phyloP scores from a whole-genome alignment of 2,113 vertebrate species.

The Rhinoptilus africanus region DNA sequence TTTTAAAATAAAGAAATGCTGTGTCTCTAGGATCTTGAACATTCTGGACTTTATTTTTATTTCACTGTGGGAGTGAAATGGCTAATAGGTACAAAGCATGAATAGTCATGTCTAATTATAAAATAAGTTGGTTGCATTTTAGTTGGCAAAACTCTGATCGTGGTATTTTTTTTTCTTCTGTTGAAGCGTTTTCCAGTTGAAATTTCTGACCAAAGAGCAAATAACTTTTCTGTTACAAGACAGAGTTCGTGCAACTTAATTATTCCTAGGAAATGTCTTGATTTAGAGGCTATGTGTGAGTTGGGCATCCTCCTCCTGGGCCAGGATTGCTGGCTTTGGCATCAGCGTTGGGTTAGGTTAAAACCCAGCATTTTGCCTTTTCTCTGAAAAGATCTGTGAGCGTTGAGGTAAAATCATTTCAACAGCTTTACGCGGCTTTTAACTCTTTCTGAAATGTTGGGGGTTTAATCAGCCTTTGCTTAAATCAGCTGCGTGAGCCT shows the following conservation, averaged over 20 bases:
- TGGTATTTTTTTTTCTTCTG: not conserved
- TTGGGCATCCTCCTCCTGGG: not conserved
- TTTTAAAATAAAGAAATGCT: slow-evolving; percentile 41
- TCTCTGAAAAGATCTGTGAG: not conserved
- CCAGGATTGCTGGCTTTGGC: no score
- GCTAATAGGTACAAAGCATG: slow-evolving; percentile 19
- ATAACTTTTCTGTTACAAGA: not conserved
- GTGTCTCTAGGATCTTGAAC: not conserved
- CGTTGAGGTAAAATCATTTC: rapidly evolving
- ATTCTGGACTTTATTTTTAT: slow-evolving; percentile 47
- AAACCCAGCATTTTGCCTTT: not conserved
- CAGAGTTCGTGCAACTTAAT: not conserved
- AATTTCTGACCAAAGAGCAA: not conserved
- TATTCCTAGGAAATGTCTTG: not conserved
- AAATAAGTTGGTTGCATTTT: not conserved
- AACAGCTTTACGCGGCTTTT: rapidly evolving
- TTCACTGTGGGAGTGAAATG: slow-evolving; percentile 26
- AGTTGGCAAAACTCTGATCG: not conserved
- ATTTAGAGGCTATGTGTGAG: not conserved
- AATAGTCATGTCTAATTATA: slow-evolving; percentile 11
- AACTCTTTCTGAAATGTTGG: not conserved
- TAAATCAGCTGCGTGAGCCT: not conserved
- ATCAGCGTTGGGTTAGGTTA: rapidly evolving
- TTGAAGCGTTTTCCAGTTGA: not conserved
- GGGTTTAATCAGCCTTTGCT: not conserved